phyloP scores from a whole-genome alignment of 2,113 vertebrate species.

The Sitta europaea region DNA sequence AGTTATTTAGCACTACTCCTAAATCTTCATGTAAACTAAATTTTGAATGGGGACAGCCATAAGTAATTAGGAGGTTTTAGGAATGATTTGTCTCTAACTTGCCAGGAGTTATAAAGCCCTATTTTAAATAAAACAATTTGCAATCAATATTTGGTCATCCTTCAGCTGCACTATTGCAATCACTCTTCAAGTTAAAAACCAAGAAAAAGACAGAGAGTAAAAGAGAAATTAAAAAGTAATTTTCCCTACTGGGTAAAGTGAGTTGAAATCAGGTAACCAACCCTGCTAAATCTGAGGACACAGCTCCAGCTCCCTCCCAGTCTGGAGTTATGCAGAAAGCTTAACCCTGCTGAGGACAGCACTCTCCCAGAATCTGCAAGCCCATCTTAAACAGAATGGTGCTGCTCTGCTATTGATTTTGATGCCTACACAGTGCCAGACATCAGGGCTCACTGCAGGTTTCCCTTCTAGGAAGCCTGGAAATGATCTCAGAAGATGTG shows the following conservation, averaged over 20 bases:
- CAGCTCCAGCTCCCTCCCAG: neutral
- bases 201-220: neutral
- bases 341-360: neutral
- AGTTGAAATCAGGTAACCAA: neutral
- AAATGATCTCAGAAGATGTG: neutral
- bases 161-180: neutral
- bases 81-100: neutral
- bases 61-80: neutral
- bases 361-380: neutral
- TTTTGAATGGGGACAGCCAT: neutral
- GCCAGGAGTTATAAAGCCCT: neutral
- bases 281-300: neutral
- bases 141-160: neutral
- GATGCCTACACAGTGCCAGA: neutral
- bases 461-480: neutral
- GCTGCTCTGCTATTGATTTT: neutral
- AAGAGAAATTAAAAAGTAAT: neutral
- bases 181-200: neutral
- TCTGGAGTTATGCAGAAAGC: neutral
- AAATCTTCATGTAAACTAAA: neutral
- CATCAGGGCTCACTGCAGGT: neutral
- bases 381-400: neutral
- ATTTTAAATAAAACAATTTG: neutral
- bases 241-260: neutral
- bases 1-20: neutral